Base-by-base conservation (phyloP, 2,888 invertebrate genomes). In the Pollenia angustigena region DNA sequence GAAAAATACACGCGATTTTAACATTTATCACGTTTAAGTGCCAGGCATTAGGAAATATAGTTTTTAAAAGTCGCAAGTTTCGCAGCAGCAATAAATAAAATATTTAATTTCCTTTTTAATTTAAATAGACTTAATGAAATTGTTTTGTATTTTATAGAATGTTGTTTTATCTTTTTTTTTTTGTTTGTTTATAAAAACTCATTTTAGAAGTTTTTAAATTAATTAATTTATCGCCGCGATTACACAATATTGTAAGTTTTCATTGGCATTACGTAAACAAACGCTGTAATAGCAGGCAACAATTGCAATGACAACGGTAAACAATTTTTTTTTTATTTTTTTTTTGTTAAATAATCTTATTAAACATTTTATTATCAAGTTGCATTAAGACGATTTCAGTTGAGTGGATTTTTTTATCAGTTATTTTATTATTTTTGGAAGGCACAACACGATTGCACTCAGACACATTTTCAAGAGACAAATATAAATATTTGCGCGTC, bases 291-390 rank as follows among this genome's bases (percentile, higher is more conserved):
- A 48, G 12, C 12, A 32, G 6, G 10, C n/a, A 50, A 68, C 52
- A 40, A 69, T 16, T 1, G 11, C 14, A 58, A 62, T 8, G 2
- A 9, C 16, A 42, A 56, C 8, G 9, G 18, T n/a, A 23, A 7
- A 50, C 4, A 18, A 54, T n/a, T 42, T 16, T 62, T n/a, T 42
- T 42, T 9, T 42, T 42, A 1, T 18, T 42, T 44, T n/a, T 42
- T 42, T 62, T n/a, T 42, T 42, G 8, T 42, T 44, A 32, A 23
- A 46, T n/a, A 58, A 23, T 72, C 23, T 44, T 46, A 66, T 80
- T 44, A 54, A 23, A 60, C 80, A 72, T 68, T 87, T 80, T 83
- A 85, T 83, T 85, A 81, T 71, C 72, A 76, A 48, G 23, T 68
- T 50, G 16, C 46, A 66, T 81, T 66, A 80, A 60, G 42, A 52